These are phyloP conservation scores for Tyrannus savana DNA, from an alignment of 2,113 vertebrate genomes.

Conservation along the genomic window DNA sequence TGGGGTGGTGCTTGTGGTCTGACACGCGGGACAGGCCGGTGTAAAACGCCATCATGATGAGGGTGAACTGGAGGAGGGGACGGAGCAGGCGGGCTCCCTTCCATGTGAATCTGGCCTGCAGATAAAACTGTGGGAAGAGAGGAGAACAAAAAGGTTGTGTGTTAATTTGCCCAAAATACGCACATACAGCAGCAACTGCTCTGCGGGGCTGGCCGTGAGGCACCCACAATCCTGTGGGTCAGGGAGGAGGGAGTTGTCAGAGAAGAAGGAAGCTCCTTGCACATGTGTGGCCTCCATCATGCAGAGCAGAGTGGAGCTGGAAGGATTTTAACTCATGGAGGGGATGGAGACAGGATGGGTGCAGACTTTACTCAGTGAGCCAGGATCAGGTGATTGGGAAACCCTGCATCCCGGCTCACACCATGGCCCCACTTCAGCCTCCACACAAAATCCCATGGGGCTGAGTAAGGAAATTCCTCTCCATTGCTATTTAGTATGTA, in stretches of 20 bases:
- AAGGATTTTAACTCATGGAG: not conserved
- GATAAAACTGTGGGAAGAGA: constrained; percentile 84
- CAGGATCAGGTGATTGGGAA: not conserved
- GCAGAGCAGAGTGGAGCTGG: not conserved
- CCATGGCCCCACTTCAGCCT: not conserved
- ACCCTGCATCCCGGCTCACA: accelerated
- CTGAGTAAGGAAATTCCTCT: not conserved
- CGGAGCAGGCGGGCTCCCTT: constrained; percentile 90
- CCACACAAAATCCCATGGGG: not conserved
- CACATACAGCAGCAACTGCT: accelerated
- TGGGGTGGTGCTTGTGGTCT: constrained; percentile 94
- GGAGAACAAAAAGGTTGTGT: accelerated
- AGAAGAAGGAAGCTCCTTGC: not conserved
- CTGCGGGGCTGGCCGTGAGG: not conserved
- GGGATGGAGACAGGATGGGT: not conserved
- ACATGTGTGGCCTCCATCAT: not conserved
- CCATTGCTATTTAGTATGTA: accelerated
- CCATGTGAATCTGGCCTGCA: constrained; percentile 96
- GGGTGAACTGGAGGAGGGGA: constrained; percentile 94
- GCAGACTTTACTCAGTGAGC: not conserved
- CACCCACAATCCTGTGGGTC: not conserved
- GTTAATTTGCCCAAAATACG: not conserved
- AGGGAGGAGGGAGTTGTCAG: accelerated
- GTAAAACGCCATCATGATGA: constrained; percentile 98
- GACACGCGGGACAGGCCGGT: constrained; percentile 93